Base-by-base conservation (phyloP, 2,888 invertebrate genomes). In the Bedellia somnulentella region DNA sequence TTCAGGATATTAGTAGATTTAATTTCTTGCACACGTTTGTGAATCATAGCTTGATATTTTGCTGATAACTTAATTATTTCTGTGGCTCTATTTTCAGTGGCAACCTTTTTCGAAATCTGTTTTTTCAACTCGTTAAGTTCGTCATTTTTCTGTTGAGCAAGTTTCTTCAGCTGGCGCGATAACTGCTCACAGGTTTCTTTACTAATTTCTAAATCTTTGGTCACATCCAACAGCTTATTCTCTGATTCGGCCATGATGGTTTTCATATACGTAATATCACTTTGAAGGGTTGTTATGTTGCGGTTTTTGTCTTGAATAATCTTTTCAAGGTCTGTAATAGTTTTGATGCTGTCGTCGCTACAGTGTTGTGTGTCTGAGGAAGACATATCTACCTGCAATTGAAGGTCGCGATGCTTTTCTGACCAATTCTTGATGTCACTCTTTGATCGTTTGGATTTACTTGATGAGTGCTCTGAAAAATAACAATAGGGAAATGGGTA, bases 41-140 rank as follows among this genome's bases (percentile, higher is more conserved):
- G 43, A 43, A 75, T 75, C 29, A 75, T 71, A 5, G 68, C 60
- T 38, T 73, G 75, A 35, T 73, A 75, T 40, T 68, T 73, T 1
- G 73, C 60, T 0, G 75, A 75, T 0, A 75, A 61, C 48, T 64
- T 71, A 16, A 75, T 64, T 12, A 73, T 75, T 46, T 75, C 70
- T 3, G 50, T 54, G 4, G 71, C 71, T 29, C 68, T 52, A 27
- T 55, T 71, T 41, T 73, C 73, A 0, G 55, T 58, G 5, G 41
- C 54, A 30, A 54, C 66, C 70, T 71, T 62, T 48, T 68, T 71
- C 11, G 43, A 43, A 1, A 75, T 42, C 40, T 71, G 70, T 34
- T 52, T 62, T 35, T 61, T 71, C n/a, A 73, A 45, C 0, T 73
- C 71, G 0, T 59, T 51, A 16, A 75, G 62, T 36, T 73, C 75